Percentiles rank a stretch among this genome's conserved stretches.
phyloP scores from a whole-genome alignment of 2,797 vertebrate species.

The Diglossa cyanea region DNA sequence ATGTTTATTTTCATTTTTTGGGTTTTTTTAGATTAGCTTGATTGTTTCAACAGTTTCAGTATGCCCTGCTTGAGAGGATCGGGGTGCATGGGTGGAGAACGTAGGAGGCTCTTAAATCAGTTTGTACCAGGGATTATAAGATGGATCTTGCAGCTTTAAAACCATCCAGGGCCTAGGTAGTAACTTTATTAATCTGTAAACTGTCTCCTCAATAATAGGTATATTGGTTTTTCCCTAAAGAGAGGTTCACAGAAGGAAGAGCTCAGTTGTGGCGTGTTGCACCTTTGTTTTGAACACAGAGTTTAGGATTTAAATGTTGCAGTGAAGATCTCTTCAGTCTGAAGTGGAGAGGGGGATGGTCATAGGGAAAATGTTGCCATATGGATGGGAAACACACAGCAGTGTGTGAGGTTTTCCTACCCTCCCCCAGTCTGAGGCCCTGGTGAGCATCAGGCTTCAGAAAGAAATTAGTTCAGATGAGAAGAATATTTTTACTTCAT shows the following conservation, averaged over 20 bases:
- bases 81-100: neutral
- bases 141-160: neutral
- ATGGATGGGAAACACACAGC: neutral
- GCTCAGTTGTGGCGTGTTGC: fast-evolving
- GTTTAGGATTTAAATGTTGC: neutral
- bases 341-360: neutral
- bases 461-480: neutral
- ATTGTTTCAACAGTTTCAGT: neutral
- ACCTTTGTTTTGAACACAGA: neutral
- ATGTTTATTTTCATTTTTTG: neutral
- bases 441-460: neutral
- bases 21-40: neutral
- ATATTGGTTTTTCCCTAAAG: neutral
- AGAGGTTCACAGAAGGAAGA: neutral
- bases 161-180: neutral
- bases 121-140: neutral
- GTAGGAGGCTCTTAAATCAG: neutral
- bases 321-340: neutral
- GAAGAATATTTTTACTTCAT: neutral
- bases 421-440: neutral
- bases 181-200: neutral
- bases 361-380: neutral
- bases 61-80: neutral
- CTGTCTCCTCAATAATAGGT: neutral
- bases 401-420: neutral